Base-by-base conservation (phyloP, 1,140 invertebrate genomes). In the Littorina saxatilis region DNA sequence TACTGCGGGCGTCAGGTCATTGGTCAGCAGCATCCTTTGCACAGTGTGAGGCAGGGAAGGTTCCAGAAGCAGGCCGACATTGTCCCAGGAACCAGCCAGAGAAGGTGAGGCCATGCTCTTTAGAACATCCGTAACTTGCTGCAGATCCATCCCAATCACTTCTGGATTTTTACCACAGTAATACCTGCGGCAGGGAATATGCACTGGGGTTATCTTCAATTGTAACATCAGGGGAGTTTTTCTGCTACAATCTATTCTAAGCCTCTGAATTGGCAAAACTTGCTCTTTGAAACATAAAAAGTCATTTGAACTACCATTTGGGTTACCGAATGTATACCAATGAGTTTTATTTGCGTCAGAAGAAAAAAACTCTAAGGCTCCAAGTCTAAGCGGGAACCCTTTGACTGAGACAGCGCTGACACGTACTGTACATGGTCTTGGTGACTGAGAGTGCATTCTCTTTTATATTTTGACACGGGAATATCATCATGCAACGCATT, bases 11-110 rank as follows among this genome's bases (percentile, higher is more conserved):
- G 97, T 99, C 63, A 99, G 93, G 92, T 99, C 98, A 93, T 98
- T 99, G 9, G 98, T 99, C n/a, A 99, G 90, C 43, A 99, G 89
- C 80, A 99, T 95, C 55, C 94, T 95, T n/a, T 82, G 76, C 79
- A 93, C 87, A 37, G 61, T 72, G 82, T 91, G 87, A 2, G 88
- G 89, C 20, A 94, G 89, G 85, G 94, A 94, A 20, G 97, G 97
- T 89, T 98, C 96, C 17, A 99, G 94, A 15, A 99, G 92, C 9
- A 99, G 92, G 11, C 98, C 98, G 39, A 98, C 98, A 93, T 99
- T 99, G 91, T 99, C 98, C 98, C 98, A 99, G 40, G 93, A 94
- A 47, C 43, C 43, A 9, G 43, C 43, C 43, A 58, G 63, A 29
- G 55, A 66, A 1, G 76, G 76, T 23, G 15, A 15, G 4, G 76